Evolutionary conservation across 2,113 vertebrate genomes (phyloP).

Genomic region (Gopherus evgoodei): DNA sequence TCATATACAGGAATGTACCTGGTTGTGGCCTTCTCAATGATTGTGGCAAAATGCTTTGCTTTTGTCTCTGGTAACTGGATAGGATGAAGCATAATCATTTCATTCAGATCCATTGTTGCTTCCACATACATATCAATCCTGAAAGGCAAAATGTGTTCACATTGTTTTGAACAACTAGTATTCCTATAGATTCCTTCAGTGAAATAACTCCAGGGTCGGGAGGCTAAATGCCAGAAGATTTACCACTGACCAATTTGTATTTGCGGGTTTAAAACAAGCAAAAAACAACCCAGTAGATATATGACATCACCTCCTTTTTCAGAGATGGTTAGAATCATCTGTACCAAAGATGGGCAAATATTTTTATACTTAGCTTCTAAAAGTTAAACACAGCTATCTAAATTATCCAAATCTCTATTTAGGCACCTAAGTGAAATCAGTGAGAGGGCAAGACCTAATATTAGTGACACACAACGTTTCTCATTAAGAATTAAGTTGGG

Average conservation of each 20-base stretch:
- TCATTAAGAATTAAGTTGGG: neutral
- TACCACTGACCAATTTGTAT: neutral
- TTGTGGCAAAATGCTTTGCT: slow-evolving; percentile 60
- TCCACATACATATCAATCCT: slow-evolving; percentile 91
- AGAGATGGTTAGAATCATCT: neutral
- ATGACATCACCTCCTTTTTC: neutral
- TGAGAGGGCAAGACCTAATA: neutral
- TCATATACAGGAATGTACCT: slow-evolving; percentile 87
- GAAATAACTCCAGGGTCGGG: fast-evolving
- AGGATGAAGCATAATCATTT: slow-evolving; percentile 65
- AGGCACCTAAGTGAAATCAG: neutral
- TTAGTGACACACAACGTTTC: neutral
- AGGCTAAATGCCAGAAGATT: neutral
- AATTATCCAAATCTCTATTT: neutral
- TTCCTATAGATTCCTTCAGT: neutral
- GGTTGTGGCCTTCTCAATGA: slow-evolving; percentile 77
- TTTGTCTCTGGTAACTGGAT: slow-evolving; percentile 66
- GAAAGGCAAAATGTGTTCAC: neutral
- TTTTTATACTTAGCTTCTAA: neutral
- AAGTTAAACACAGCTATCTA: neutral
- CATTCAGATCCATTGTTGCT: slow-evolving; percentile 78
- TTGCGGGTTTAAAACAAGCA: no score
- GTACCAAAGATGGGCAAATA: neutral
- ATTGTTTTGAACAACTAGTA: neutral
- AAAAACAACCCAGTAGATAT: neutral